Evolutionary conservation across 2,113 vertebrate species (phyloP), one percentile per base, ranked within the genome.

Genomic region (Nesoenas mayeri): DNA sequence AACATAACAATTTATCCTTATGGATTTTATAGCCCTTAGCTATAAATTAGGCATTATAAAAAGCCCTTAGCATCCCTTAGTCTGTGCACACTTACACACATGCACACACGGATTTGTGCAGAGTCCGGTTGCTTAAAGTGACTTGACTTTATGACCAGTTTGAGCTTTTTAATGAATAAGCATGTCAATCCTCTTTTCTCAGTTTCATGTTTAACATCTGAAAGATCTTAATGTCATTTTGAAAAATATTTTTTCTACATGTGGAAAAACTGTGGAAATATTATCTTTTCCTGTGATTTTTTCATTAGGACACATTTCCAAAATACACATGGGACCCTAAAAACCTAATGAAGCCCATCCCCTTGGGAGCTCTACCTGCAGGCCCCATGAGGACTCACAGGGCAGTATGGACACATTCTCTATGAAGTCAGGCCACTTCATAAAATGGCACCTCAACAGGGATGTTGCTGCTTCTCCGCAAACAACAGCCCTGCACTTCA

Each of bases 321-420:
- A 74, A 86, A 19, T 25, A 50, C 0, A 3, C 48, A 36, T 12
- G 58, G 47, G 12, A 9, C 7, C 29, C 47, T 53, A 32, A 80
- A 91, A 78, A 22, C 19, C 5, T 26, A 78, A 53, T n/a, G 21
- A 74, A 38, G 12, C 4, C 20, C 5, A 3, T 53, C 15, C 16
- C 34, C 32, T 67, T 64, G 53, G 32, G 32, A 71, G 1, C 12
- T 73, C 25, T 74, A 12, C 56, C 32, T 80, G 42, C 14, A 66
- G 12, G 26, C 14, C 16, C 25, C 9, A 14, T 3, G 22, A 73
- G 14, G 17, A 79, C 6, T 5, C n/a, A 38, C 0, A 0, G 22
- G 19, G 22, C 25, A 60, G 16, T 28, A 82, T 10, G 29, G 31
- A 58, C n/a, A 34, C 13, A 74, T n/a, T 3, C 4, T 42, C 17